Base-by-base conservation (phyloP, 2,113 vertebrate species). In the Anolis sagrei region DNA sequence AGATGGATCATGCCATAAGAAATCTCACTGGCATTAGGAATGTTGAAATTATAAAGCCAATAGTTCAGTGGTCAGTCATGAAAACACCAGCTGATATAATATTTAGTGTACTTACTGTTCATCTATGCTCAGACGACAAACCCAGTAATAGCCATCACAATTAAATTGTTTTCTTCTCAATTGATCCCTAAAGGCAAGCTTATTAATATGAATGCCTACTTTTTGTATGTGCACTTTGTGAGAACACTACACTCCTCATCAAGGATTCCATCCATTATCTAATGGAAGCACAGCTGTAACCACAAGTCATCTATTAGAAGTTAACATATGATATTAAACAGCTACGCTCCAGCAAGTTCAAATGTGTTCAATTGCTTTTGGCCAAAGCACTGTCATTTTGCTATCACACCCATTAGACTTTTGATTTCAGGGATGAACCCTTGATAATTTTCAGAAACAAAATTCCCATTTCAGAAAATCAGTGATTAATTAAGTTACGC, bases 371-470 rank as follows among this genome's bases (percentile, higher is more conserved):
- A 69, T 27, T 3, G 70, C 69, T 61, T 83, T 51, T 68, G 4
- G 76, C 29, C 68, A 32, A 36, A 27, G 36, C 48, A 74, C 27
- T 69, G 36, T 27, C 48, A 39, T 19, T n/a, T 87, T 74, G 81
- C 32, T 34, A 44, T 7, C 25, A 10, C 5, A 3, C 73, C 27
- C 66, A 48, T 18, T 34, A 83, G 1, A 19, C 66, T 11, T 62
- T 14, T 1, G 10, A n/a, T n/a, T n/a, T 7, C 29, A 83, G 14
- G 18, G 13, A 18, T 78, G 68, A 51, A 82, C 54, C 48, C 23
- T 49, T 72, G 36, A 81, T 51, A 51, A 13, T 10, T 77, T 86
- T 68, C 36, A 39, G 19, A 73, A 73, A 83, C 62, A 76, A 81
- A 44, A 2, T 14, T 36, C 0, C 61, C 34, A 1, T 14, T 76